Percentiles rank a stretch among this genome's conserved stretches.
These are phyloP conservation scores for Dasyornis broadbenti DNA, from an alignment of 2,113 vertebrate genomes.

Conservation along the genomic window DNA sequence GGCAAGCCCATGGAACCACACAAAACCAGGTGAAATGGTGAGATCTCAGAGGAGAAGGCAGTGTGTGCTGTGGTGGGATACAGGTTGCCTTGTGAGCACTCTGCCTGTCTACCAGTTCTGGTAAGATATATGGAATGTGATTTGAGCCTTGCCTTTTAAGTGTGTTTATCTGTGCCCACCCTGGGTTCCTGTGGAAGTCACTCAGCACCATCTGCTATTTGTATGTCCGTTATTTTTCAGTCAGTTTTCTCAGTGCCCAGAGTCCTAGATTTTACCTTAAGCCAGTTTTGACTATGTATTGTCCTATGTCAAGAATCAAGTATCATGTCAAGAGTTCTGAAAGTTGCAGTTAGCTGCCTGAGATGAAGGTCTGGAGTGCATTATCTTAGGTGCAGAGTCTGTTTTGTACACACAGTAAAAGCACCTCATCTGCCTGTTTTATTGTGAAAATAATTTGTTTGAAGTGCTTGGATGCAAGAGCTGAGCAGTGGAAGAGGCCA, in stretches of 20 bases:
- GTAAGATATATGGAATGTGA: too few species aligned
- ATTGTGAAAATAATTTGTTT: neutral
- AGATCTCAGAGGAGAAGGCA: neutral
- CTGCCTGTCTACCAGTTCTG: too few species aligned
- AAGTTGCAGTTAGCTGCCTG: neutral
- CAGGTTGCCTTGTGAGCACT: accelerated
- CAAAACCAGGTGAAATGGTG: neutral
- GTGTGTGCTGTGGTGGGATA: neutral
- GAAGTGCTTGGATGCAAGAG: neutral
- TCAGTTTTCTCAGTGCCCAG: neutral
- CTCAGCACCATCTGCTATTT: neutral
- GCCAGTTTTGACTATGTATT: neutral
- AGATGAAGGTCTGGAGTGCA: neutral
- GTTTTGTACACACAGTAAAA: neutral
- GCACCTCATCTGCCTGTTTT: neutral
- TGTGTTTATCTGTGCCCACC: neutral
- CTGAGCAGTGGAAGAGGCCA: neutral
- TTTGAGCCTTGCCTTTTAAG: neutral
- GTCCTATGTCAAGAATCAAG: neutral
- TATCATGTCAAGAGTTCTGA: neutral
- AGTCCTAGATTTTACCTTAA: neutral
- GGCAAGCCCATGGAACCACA: neutral
- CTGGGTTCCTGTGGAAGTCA: neutral
- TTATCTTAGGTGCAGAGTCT: neutral
- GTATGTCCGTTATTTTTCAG: neutral